These are phyloP conservation scores for Tragelaphus imberbis DNA, from an alignment of 2,113 vertebrate genomes.

Conservation along the genomic window DNA sequence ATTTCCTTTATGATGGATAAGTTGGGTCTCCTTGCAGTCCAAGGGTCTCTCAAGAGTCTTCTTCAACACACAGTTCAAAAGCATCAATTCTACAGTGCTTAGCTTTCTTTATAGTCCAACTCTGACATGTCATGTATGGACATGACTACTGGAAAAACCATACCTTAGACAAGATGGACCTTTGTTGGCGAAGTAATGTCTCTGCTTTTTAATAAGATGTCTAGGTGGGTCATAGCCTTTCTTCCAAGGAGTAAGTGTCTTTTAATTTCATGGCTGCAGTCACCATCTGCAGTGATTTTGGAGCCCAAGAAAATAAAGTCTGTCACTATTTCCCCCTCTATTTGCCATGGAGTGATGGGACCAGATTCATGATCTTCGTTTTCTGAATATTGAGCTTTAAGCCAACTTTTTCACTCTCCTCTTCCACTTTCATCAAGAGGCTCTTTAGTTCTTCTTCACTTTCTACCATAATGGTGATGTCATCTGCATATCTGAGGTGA, in stretches of 20 bases:
- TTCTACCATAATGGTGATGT: neutral
- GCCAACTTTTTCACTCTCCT: neutral
- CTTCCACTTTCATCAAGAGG: neutral
- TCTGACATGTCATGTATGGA: neutral
- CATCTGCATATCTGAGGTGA: neutral
- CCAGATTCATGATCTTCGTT: fast-evolving
- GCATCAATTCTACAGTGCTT: neutral
- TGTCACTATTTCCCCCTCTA: neutral
- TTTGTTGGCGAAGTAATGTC: neutral
- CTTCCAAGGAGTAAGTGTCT: neutral
- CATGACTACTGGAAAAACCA: neutral
- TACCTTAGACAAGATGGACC: neutral
- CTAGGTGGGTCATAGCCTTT: neutral
- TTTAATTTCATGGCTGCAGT: neutral
- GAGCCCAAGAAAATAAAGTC: neutral
- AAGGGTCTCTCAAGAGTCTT: neutral
- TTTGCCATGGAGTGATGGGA: neutral
- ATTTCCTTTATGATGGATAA: neutral
- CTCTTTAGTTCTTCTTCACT: neutral
- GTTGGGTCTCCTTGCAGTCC: neutral
- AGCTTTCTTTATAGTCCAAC: neutral
- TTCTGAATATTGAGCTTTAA: neutral
- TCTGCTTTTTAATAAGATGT: neutral
- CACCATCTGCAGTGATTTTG: neutral
- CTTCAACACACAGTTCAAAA: neutral